Base-by-base conservation (phyloP, 2,797 vertebrate species). In the Diplodus puntazzo region DNA sequence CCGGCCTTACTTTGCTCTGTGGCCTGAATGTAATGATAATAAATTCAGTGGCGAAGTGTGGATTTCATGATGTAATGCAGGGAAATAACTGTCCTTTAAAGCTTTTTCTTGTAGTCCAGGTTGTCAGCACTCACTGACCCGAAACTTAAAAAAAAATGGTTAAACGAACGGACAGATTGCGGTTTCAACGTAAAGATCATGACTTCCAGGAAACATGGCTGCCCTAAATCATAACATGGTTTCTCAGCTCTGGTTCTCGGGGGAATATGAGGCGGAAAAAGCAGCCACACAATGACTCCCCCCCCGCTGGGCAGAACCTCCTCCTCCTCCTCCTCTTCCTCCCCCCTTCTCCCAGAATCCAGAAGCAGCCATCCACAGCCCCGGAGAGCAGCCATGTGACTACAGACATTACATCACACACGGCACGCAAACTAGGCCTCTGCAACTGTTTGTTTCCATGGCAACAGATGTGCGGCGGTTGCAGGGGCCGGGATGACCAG, bases 331-430 rank as follows among this genome's bases (percentile, higher is more conserved):
- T 20, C 17, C 45, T 20, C 18, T 18, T 30, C 23, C 45, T 20
- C 18, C 57, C 9, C 27, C 34, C 39, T 20, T 9, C 58, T 69
- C 76, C 27, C 65, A 57, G 62, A 20, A 73, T 74, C 73, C 82
- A 57, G 49, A 20, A 42, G 61, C n/a, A 50, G 79, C 62, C 85
- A 70, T 62, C 58, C 72, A 69, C 61, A 57, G 61, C 71, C 9
- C 23, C 30, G 25, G 62, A 69, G 52, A 43, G 68, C 52, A 34
- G 68, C 83, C 89, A 87, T 75, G 80, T 92, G 90, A 93, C 85
- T 9, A 42, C 79, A 79, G 71, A 83, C 77, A 76, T 93, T 85
- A 91, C 91, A 85, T 93, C 92, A 91, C 81, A 84, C 80, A 61
- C 66, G 5, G 82, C 85, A 80, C 59, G 23, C 78, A 73, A 87